Conservation (phyloP, 2,888 invertebrate genomes). For the Venustoraphidia nigricollis region DNA sequence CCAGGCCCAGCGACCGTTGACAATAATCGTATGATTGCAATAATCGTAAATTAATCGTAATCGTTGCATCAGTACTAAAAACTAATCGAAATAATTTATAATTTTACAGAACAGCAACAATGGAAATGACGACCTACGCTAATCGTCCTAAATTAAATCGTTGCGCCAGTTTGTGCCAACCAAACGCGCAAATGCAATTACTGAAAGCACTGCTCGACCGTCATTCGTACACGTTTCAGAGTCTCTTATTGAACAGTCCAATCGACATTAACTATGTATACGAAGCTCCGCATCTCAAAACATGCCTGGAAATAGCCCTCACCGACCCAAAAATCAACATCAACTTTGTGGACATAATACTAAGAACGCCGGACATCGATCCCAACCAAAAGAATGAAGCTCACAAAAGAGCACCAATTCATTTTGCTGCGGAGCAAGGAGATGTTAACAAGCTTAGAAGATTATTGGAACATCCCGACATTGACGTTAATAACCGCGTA, state of each 20-base stretch:
- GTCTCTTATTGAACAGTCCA: not conserved
- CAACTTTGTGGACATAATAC: too few species aligned
- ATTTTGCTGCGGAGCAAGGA: slow-evolving; percentile 43
- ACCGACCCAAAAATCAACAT: not conserved
- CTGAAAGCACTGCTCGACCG: slow-evolving; percentile 1
- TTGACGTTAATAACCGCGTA: slow-evolving; percentile 33
- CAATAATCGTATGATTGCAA: too few species aligned
- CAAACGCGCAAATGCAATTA: not conserved
- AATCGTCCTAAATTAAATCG: too few species aligned
- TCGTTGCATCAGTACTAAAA: too few species aligned
- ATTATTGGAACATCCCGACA: slow-evolving; percentile 31
- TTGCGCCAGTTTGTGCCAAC: not conserved
- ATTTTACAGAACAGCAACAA: too few species aligned
- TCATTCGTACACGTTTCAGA: not conserved
- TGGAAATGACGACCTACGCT: too few species aligned
- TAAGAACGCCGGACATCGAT: slow-evolving; percentile 15
- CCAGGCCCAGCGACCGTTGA: too few species aligned
- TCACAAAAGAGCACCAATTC: slow-evolving; percentile 44
- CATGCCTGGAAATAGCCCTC: slow-evolving; percentile 39
- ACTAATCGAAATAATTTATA: too few species aligned
- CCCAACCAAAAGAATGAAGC: slow-evolving; percentile 39
- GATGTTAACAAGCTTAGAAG: slow-evolving; percentile 31
- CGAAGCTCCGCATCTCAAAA: slow-evolving; percentile 14
- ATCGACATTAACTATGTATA: not conserved
- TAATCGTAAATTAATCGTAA: too few species aligned